Evolutionary conservation across 2,888 invertebrate species (phyloP).

Genomic region (Microctonus brassicae): DNA sequence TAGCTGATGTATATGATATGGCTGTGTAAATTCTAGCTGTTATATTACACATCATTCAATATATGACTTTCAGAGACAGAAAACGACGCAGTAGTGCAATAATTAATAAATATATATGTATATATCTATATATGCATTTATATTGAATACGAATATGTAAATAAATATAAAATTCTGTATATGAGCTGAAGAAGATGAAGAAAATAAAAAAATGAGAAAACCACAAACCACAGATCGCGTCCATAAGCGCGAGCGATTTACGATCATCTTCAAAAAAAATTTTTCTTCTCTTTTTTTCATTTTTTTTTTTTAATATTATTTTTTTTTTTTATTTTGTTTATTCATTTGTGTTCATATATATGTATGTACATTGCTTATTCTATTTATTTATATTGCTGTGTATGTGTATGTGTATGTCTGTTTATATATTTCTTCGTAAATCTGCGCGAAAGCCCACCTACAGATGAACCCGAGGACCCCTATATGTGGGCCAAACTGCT

Average conservation of each 20-base stretch:
- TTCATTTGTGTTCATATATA: slow-evolving; percentile 28
- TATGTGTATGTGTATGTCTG: slow-evolving; percentile 3
- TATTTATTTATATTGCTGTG: slow-evolving; percentile 19
- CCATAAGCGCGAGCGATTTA: slow-evolving; percentile 61
- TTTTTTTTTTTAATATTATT: slow-evolving; percentile 33
- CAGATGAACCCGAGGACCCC: slow-evolving; percentile 43
- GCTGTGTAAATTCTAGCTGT: too few species aligned
- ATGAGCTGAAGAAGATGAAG: slow-evolving; percentile 49
- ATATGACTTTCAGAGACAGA: not conserved
- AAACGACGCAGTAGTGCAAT: not conserved
- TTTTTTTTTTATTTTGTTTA: slow-evolving; percentile 40
- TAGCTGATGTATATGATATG: not conserved
- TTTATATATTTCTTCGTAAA: slow-evolving; percentile 16
- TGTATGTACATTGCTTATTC: not conserved
- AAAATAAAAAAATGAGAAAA: slow-evolving; percentile 51
- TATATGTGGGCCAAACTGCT: slow-evolving; percentile 61
- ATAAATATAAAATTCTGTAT: slow-evolving; percentile 9
- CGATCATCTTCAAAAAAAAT: slow-evolving; percentile 45
- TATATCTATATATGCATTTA: slow-evolving; percentile 4
- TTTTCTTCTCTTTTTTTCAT: not conserved
- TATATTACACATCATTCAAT: not conserved
- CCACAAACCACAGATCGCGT: slow-evolving; percentile 56
- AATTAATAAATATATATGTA: slow-evolving; percentile 6
- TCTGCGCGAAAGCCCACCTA: slow-evolving; percentile 31
- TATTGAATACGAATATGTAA: too few species aligned